phyloP scores from a whole-genome alignment of 2,113 vertebrate genomes.

The Coptodon bakossiorum region DNA sequence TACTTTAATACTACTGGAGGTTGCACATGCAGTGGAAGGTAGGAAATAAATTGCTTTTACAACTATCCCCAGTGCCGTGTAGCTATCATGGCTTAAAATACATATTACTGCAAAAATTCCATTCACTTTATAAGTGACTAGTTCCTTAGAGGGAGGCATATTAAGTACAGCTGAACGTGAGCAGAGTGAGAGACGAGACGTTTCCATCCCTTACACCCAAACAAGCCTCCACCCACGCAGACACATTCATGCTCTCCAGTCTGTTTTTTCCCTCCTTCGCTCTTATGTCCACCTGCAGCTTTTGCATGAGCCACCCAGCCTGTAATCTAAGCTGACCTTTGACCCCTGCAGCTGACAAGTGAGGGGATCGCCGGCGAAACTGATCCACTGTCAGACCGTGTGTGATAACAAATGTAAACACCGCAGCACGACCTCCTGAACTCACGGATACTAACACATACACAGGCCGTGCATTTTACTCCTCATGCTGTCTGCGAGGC shows the following conservation, averaged over 20 bases:
- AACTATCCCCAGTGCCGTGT: not conserved
- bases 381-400: not conserved
- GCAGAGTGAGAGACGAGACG: not conserved
- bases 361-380: not conserved
- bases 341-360: constrained; percentile 35
- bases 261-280: not conserved
- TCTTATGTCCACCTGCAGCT: not conserved
- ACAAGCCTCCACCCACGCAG: not conserved
- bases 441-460: not conserved
- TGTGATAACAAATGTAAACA: not conserved
- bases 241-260: not conserved
- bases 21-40: not conserved
- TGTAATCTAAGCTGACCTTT: constrained; percentile 12
- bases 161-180: not conserved
- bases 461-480: not conserved
- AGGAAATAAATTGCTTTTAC: not conserved
- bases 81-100: not conserved
- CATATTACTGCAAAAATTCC: not conserved
- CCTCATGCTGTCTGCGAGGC: not conserved
- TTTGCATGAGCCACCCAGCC: not conserved
- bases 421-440: not conserved
- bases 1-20: not conserved
- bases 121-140: not conserved
- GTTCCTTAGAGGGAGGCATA: not conserved
- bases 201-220: not conserved